A percentile compares a stretch with the other conserved stretches of the same genome.
phyloP scores from a whole-genome alignment of 2,888 invertebrate species.

The Drosophila mulleri region DNA sequence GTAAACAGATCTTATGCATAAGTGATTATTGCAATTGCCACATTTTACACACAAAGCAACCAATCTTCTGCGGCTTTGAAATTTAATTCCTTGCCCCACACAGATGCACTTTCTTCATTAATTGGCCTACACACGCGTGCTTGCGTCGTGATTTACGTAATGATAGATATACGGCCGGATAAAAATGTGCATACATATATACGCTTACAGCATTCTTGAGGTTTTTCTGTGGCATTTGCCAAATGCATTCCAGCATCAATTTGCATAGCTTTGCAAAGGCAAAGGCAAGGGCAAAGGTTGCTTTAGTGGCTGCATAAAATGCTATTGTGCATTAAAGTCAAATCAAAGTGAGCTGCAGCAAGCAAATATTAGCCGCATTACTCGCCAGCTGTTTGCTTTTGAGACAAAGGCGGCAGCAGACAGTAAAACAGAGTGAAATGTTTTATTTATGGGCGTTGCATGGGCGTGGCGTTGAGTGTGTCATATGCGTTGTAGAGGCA shows the following conservation, averaged over 20 bases:
- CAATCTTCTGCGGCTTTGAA: constrained; percentile 50
- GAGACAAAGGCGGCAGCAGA: constrained; percentile 45
- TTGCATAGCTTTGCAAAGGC: constrained; percentile 55
- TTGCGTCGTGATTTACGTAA: constrained; percentile 39
- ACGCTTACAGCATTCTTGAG: constrained; percentile 31
- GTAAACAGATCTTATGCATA: neutral
- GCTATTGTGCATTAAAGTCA: constrained; percentile 79
- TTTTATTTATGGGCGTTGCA: constrained; percentile 74
- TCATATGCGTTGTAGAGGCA: constrained; percentile 78
- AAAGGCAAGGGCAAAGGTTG: constrained; percentile 23
- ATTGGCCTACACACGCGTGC: constrained; percentile 55
- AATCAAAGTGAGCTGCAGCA: constrained; percentile 69
- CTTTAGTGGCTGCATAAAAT: constrained; percentile 49
- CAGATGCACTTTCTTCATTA: constrained; percentile 36
- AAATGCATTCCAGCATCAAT: constrained; percentile 66
- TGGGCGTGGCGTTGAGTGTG: constrained; percentile 75
- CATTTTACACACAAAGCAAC: too few relatives aligned
- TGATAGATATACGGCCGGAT: constrained; percentile 47
- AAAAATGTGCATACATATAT: neutral
- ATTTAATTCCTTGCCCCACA: constrained; percentile 43
- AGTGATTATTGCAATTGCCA: constrained; percentile 25
- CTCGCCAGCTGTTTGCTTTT: constrained; percentile 35
- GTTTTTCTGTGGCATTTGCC: constrained; percentile 38
- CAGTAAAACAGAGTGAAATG: constrained; percentile 76
- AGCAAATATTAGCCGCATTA: constrained; percentile 42